Conservation (phyloP, 1,140 invertebrate genomes). For the Phocides pigmalion region DNA sequence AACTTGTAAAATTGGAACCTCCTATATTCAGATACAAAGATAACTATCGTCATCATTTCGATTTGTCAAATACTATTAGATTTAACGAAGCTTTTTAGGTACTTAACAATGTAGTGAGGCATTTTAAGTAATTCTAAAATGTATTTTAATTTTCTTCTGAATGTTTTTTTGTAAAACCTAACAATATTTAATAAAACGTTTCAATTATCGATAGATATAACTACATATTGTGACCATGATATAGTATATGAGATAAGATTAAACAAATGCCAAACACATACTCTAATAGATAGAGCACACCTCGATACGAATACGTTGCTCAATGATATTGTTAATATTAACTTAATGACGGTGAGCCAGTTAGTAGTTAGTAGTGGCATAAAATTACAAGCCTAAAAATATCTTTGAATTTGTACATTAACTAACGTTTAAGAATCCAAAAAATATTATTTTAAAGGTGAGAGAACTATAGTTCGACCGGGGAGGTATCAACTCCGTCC, state of each 20-base stretch:
- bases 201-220: background rate
- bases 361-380: too few relatives aligned
- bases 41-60: background rate
- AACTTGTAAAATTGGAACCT: conserved; percentile 4
- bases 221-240: background rate
- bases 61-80: background rate
- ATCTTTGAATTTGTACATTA: too few relatives aligned
- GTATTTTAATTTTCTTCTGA: background rate
- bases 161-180: background rate
- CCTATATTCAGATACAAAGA: background rate
- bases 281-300: conserved; percentile 5
- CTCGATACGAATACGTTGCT: background rate
- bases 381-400: too few relatives aligned
- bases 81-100: too few relatives aligned
- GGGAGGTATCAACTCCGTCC: too few relatives aligned
- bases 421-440: too few relatives aligned
- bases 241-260: background rate
- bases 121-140: background rate
- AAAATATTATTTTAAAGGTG: too few relatives aligned
- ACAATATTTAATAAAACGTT: background rate
- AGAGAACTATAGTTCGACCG: too few relatives aligned
- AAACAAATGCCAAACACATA: background rate
- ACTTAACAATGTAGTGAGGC: background rate
- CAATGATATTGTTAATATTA: too few relatives aligned
- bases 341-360: too few relatives aligned